A percentile compares a stretch with the other conserved stretches of the same genome.
These are phyloP conservation scores for Achroia grisella DNA, from an alignment of 1,140 invertebrate genomes.

Conservation along the genomic window DNA sequence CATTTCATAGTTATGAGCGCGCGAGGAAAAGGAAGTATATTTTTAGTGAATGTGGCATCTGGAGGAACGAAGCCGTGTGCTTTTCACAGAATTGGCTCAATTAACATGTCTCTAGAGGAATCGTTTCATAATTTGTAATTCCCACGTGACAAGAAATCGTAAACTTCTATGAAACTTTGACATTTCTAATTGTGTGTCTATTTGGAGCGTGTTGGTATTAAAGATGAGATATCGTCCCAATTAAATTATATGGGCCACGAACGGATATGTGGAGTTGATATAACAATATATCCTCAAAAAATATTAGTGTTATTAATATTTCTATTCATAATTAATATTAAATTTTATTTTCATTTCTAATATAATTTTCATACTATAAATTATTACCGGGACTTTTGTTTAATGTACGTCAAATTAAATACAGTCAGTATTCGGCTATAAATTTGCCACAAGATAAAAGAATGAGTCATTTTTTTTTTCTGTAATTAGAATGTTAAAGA, in stretches of 20 bases:
- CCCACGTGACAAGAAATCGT: constrained; percentile 34
- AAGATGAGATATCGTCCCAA: constrained; percentile 29
- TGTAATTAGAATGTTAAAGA: too few species aligned
- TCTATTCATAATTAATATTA: too few species aligned
- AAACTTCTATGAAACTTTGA: constrained; percentile 21
- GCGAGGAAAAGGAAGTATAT: constrained; percentile 70
- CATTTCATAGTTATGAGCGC: constrained; percentile 67
- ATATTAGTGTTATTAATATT: background rate
- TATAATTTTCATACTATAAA: too few species aligned
- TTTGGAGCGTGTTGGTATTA: constrained; percentile 23
- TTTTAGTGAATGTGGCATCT: constrained; percentile 63
- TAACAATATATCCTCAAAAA: background rate
- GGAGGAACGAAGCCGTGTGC: constrained; percentile 38
- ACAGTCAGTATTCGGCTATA: too few species aligned
- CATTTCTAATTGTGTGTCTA: constrained; percentile 18
- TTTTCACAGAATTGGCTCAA: constrained; percentile 62
- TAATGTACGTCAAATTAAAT: too few species aligned
- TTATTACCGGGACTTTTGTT: too few species aligned
- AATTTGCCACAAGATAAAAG: too few species aligned
- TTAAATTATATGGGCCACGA: constrained; percentile 14
- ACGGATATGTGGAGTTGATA: constrained; percentile 2
- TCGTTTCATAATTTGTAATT: constrained; percentile 16
- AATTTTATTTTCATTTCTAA: too few species aligned
- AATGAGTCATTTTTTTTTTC: too few species aligned
- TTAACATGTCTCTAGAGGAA: constrained; percentile 52